Conservation (phyloP, 23 tunicate species). For the Ascidia mentula region DNA sequence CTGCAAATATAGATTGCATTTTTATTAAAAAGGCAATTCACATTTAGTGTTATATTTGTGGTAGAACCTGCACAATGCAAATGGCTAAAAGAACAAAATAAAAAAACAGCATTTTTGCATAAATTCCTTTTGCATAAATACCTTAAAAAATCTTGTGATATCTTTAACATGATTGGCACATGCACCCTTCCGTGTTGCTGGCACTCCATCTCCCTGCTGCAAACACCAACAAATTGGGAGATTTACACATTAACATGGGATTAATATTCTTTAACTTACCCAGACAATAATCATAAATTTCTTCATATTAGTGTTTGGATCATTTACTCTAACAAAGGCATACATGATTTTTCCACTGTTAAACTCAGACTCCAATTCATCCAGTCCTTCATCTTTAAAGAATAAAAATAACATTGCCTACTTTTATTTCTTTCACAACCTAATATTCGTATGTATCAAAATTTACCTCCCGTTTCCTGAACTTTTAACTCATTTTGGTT, state of each 20-base stretch:
- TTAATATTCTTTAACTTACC: too few relatives aligned
- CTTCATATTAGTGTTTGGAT: conserved; percentile 80
- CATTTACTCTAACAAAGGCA: conserved; percentile 77
- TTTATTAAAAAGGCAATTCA: too few relatives aligned
- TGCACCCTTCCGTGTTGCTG: conserved; percentile 89
- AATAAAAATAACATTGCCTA: not conserved
- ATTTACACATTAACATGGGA: too few relatives aligned
- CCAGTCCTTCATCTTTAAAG: conserved; percentile 79
- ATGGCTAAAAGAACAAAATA: not conserved
- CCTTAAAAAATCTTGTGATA: conserved; percentile 84
- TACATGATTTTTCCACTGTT: conserved; percentile 89
- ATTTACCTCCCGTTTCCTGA: conserved; percentile 74
- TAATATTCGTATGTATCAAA: not conserved
- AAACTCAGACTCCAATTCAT: conserved; percentile 87
- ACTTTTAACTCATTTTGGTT: conserved; percentile 81
- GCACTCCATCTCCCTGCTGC: conserved; percentile 97
- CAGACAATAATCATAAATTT: conserved; percentile 82
- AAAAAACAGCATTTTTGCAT: not conserved
- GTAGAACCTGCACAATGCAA: not conserved
- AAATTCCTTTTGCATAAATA: not conserved
- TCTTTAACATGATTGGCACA: conserved; percentile 94
- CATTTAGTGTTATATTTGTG: not conserved
- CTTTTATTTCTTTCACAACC: too few relatives aligned
- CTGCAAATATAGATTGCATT: not conserved
- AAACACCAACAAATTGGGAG: too few relatives aligned